Evolutionary conservation across 2,113 vertebrate genomes (phyloP).

Genomic region (Prochilodus magdalenae): DNA sequence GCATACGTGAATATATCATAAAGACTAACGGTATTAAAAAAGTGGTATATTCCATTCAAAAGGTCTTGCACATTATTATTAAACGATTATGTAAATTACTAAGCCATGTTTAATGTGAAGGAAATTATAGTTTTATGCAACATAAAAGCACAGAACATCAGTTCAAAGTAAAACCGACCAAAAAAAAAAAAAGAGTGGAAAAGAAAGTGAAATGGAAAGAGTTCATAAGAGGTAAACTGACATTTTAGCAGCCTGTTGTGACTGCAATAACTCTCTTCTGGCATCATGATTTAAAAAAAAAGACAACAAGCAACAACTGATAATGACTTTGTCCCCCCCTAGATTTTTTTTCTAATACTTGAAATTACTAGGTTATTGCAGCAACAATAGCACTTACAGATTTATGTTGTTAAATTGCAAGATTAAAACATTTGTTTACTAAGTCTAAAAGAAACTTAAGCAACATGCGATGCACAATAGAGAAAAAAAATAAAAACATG

Average conservation of each 20-base stretch:
- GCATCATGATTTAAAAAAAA: background rate
- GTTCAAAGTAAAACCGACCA: background rate
- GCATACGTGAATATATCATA: background rate
- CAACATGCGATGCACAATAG: background rate
- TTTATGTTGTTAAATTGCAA: background rate
- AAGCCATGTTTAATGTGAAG: no score
- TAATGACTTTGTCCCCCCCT: background rate
- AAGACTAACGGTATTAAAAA: background rate
- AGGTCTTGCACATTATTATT: background rate
- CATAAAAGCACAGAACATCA: no score
- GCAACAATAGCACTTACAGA: background rate
- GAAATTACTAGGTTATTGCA: background rate
- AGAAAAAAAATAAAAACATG: background rate
- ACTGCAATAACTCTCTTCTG: background rate
- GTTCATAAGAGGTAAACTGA: background rate
- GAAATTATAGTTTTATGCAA: background rate
- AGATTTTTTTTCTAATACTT: background rate
- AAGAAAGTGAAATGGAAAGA: no score
- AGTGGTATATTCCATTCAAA: background rate
- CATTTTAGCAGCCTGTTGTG: background rate
- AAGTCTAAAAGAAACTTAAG: background rate
- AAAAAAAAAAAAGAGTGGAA: background rate
- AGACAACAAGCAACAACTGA: background rate
- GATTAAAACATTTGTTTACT: background rate
- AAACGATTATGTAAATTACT: background rate